Evolutionary conservation across 2,113 vertebrate genomes (phyloP).

Genomic region (Anguilla rostrata): DNA sequence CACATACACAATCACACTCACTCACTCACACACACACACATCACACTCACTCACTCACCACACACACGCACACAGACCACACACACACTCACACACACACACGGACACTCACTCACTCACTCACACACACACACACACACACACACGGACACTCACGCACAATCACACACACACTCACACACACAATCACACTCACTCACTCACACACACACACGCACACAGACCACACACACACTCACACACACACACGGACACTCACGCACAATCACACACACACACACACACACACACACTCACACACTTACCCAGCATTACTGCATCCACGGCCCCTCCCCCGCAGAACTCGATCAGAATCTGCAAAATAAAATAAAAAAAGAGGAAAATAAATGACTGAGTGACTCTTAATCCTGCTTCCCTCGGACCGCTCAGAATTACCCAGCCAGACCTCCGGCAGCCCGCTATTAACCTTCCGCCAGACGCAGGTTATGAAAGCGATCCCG

Average conservation of each 20-base stretch:
- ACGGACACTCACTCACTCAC: no score
- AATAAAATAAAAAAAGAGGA: conserved; percentile 20
- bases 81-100: no score
- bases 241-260: background rate
- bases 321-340: conserved; percentile 96
- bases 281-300: conserved; percentile 20
- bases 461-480: background rate
- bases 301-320: conserved; percentile 97
- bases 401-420: background rate
- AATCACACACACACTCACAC: background rate
- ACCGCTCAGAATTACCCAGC: background rate
- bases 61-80: background rate
- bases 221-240: no score
- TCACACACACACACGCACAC: background rate
- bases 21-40: conserved; percentile 36
- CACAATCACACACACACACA: background rate
- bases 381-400: background rate
- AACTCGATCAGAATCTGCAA: conserved; percentile 97
- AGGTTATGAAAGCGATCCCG: background rate
- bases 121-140: background rate
- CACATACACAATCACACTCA: no score
- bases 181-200: background rate
- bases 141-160: conserved; percentile 40
- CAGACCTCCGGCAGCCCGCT: background rate
- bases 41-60: background rate